Evolutionary conservation across 2,888 invertebrate genomes (phyloP), one percentile per base, ranked within the genome.

Genomic region (Rotaria magnacalcarata): DNA sequence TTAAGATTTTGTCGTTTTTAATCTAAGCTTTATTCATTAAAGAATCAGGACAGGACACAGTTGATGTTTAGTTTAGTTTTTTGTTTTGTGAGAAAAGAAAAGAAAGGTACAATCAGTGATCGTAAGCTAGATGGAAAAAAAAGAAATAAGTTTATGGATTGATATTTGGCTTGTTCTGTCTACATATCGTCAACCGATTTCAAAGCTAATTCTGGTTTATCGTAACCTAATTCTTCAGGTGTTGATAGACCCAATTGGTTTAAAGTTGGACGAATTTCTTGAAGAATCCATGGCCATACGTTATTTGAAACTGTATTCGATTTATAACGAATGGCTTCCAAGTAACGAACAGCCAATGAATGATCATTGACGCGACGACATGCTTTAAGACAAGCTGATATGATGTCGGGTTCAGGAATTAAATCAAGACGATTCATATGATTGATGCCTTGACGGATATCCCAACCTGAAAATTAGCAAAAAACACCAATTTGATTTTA

Each of bases 291-390:
- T 43, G 90, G 90, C 90, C 91, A 92, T 87, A 92, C 90, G 75
- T 94, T 94, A 34, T 93, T 93, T 7, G 93, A 93, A 89, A 94
- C 93, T 86, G 91, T 89, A 11, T 95, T 96, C 89, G 96, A 96
- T 91, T 97, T 97, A 89, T 94, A 94, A 91, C 95, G 96, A 89
- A 96, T 93, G 7, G 95, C 94, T 92, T 99, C 99, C 87, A 99
- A 91, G 89, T 96, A 96, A 92, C 99, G 94, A 47, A 96, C 93
- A 47, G 96, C 95, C 47, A 99, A 92, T 0, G 98, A 94, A 90
- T 94, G 96, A 91, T 99, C 99, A 90, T 99, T 97, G 7, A 97
- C 93, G 89, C 96, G 93, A 88, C 98, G 94, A 92, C 96, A 96
- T 0, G 98, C 98, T 88, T 94, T 94, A 88, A 98, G 91, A 1